phyloP scores from a whole-genome alignment of 2,888 invertebrate genomes.

The Mythimna loreyi region DNA sequence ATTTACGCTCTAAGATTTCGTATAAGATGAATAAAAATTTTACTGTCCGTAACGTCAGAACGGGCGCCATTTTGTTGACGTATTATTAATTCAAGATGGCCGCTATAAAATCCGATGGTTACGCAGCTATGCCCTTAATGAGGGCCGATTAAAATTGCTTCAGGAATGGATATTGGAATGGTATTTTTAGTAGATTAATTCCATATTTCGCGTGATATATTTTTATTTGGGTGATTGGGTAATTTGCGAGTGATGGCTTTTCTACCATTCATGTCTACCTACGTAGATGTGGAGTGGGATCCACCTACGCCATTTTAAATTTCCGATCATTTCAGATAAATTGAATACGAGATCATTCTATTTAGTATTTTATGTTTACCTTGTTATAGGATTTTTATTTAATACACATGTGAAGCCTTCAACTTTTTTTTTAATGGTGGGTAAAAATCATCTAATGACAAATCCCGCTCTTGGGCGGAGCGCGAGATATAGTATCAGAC shows the following conservation, averaged over 20 bases:
- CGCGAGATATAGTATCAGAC: too few species aligned
- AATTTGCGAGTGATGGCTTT: slow-evolving; percentile 37
- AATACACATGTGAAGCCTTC: too few species aligned
- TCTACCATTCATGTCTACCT: neutral
- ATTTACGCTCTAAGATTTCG: slow-evolving; percentile 75
- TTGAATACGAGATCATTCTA: neutral
- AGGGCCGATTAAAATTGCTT: slow-evolving; percentile 86
- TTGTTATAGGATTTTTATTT: neutral
- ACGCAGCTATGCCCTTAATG: slow-evolving; percentile 87
- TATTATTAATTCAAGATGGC: slow-evolving; percentile 89
- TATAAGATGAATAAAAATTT: slow-evolving; percentile 83
- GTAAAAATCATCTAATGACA: too few species aligned
- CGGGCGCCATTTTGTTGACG: slow-evolving; percentile 84
- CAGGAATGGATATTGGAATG: slow-evolving; percentile 80
- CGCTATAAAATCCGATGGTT: slow-evolving; percentile 81
- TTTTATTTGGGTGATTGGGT: slow-evolving; percentile 51
- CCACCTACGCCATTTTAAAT: neutral
- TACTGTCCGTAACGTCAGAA: slow-evolving; percentile 74
- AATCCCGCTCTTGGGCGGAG: too few species aligned
- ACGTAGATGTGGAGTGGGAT: neutral
- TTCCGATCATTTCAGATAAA: neutral
- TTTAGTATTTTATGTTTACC: neutral
- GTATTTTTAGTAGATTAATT: slow-evolving; percentile 72
- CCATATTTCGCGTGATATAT: slow-evolving; percentile 63
- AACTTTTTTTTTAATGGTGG: too few species aligned